Conservation (phyloP, 2,888 invertebrate genomes). For the Antheraea yamamai region DNA sequence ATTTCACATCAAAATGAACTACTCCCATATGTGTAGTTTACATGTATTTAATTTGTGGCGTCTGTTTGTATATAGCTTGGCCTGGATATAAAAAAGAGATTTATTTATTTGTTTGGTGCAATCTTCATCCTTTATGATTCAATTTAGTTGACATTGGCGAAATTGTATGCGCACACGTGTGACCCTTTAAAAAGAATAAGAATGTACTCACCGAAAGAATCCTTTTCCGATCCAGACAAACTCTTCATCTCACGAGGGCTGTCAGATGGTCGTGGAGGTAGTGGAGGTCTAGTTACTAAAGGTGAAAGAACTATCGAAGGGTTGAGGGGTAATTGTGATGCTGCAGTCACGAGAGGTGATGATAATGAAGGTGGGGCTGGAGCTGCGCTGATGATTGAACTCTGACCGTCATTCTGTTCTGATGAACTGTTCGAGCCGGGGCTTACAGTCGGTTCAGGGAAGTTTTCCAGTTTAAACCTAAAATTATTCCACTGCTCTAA, state of each 20-base stretch:
- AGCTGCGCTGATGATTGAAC: constrained; percentile 69
- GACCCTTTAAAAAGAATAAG: neutral
- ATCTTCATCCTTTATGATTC: no score
- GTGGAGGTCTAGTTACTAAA: constrained; percentile 57
- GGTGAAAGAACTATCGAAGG: constrained; percentile 58
- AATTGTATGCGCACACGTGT: no score
- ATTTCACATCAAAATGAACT: no score
- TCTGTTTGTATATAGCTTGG: no score
- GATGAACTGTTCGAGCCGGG: constrained; percentile 78
- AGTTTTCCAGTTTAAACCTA: constrained; percentile 70
- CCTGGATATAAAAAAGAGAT: no score
- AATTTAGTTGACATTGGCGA: no score
- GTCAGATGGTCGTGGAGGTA: constrained; percentile 62
- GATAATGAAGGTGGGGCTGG: constrained; percentile 40
- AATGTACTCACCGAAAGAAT: constrained; percentile 56
- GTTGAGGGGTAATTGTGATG: neutral
- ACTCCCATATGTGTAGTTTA: no score
- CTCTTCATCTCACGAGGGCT: constrained; percentile 62
- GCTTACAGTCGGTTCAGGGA: constrained; percentile 71
- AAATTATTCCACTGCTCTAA: neutral
- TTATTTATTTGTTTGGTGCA: no score
- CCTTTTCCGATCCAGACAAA: constrained; percentile 55
- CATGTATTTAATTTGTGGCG: no score
- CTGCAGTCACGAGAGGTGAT: constrained; percentile 33
- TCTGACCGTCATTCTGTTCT: constrained; percentile 73